Percentiles rank a stretch among this genome's conserved stretches.
phyloP scores from a whole-genome alignment of 2,797 vertebrate genomes.

The Hydrophis major region DNA sequence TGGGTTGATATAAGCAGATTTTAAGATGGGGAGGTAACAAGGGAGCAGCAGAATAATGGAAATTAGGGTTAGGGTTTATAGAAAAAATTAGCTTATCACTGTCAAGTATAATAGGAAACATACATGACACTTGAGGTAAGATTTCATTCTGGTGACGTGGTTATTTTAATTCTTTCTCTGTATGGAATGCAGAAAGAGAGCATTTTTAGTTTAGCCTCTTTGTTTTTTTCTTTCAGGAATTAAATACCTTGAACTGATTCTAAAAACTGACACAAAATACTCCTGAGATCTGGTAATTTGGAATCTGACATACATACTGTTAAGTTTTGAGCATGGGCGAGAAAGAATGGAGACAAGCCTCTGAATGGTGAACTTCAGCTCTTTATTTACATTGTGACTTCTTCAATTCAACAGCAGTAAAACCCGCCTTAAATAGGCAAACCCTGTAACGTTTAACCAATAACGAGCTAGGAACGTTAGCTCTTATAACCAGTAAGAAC shows the following conservation, averaged over 20 bases:
- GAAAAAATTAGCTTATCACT: not conserved
- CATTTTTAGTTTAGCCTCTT: not conserved
- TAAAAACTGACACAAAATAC: not conserved
- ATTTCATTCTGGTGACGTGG: not conserved
- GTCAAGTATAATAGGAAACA: not conserved
- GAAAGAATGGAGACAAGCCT: too few relatives aligned
- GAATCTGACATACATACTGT: too few relatives aligned
- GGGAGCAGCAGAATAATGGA: not conserved
- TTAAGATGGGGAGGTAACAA: not conserved
- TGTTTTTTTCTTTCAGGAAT: not conserved
- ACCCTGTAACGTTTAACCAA: too few relatives aligned
- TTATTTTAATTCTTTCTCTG: not conserved
- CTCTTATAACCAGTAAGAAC: too few relatives aligned
- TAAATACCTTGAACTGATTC: not conserved
- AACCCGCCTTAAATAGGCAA: too few relatives aligned
- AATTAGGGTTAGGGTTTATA: not conserved
- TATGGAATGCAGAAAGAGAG: not conserved
- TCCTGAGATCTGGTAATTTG: not conserved
- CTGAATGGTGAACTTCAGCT: too few relatives aligned
- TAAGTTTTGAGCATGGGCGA: too few relatives aligned
- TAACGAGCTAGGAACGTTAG: too few relatives aligned
- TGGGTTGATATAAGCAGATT: not conserved
- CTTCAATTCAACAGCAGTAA: too few relatives aligned
- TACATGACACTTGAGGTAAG: not conserved
- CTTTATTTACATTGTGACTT: too few relatives aligned